Conservation (phyloP, 2,797 vertebrate genomes). For the Aldrovandia affinis region DNA sequence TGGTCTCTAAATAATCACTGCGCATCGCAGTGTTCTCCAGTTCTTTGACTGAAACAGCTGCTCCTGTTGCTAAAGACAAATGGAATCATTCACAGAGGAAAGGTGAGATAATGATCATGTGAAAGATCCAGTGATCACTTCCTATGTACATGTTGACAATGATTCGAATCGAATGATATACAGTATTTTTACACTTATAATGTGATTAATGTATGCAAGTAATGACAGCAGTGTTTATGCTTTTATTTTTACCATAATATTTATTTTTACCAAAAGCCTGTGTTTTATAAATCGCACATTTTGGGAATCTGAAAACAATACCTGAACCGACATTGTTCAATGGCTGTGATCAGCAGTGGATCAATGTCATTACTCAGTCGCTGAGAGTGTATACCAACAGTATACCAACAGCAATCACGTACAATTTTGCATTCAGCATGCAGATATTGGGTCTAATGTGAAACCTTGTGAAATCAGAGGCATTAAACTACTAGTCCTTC, state of each 20-base stretch:
- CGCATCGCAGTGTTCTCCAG: neutral
- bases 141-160: neutral
- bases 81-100: too few species aligned
- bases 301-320: too few species aligned
- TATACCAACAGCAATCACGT: neutral
- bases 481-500: neutral
- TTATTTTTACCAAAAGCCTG: too few species aligned
- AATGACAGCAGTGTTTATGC: too few species aligned
- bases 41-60: neutral
- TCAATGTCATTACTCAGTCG: too few species aligned
- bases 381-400: neutral
- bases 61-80: neutral
- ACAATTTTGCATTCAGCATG: too few species aligned
- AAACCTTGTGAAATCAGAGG: neutral
- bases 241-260: too few species aligned
- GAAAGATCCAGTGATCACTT: neutral
- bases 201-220: too few species aligned
- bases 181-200: too few species aligned
- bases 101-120: neutral
- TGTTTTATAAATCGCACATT: too few species aligned
- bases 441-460: neutral
- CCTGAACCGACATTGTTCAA: too few species aligned
- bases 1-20: constrained; percentile 33
- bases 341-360: too few species aligned
- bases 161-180: neutral